phyloP scores from a whole-genome alignment of 2,797 vertebrate genomes.

The Sebastes iracundus region DNA sequence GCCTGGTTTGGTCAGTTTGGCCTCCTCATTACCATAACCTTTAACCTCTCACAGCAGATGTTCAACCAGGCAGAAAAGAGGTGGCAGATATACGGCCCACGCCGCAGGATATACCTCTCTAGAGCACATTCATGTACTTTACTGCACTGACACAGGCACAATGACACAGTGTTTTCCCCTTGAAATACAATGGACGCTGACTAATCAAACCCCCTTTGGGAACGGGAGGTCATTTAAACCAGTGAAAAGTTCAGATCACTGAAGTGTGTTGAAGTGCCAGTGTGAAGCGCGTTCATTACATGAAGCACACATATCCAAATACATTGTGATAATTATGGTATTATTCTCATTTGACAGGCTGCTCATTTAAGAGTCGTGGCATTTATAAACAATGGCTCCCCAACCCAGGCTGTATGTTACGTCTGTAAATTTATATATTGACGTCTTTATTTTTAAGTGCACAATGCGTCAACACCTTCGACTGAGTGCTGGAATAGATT shows the following conservation, averaged over 20 bases:
- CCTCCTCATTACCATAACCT: slow-evolving; percentile 57
- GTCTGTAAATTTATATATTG: background rate
- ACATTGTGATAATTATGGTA: background rate
- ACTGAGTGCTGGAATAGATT: slow-evolving; percentile 15
- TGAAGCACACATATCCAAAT: background rate
- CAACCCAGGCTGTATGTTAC: background rate
- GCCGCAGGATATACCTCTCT: background rate
- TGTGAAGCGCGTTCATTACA: background rate
- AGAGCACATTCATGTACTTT: slow-evolving; percentile 10
- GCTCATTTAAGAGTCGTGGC: background rate
- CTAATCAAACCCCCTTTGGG: slow-evolving; percentile 17
- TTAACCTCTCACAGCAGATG: slow-evolving; percentile 38
- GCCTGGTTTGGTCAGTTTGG: background rate
- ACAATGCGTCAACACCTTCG: slow-evolving; percentile 5
- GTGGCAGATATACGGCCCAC: slow-evolving; percentile 22
- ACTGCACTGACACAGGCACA: slow-evolving; percentile 1
- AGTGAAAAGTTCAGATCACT: background rate
- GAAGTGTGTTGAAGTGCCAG: background rate
- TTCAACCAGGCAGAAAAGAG: slow-evolving; percentile 32
- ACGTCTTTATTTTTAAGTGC: slow-evolving; percentile 27
- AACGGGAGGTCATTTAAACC: slow-evolving; percentile 4
- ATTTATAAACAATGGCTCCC: background rate
- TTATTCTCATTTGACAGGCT: background rate
- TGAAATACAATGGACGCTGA: slow-evolving; percentile 30
- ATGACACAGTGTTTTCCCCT: slow-evolving; percentile 20